Base-by-base conservation (phyloP, 2,888 invertebrate species). In the Stratiomys singularior region DNA sequence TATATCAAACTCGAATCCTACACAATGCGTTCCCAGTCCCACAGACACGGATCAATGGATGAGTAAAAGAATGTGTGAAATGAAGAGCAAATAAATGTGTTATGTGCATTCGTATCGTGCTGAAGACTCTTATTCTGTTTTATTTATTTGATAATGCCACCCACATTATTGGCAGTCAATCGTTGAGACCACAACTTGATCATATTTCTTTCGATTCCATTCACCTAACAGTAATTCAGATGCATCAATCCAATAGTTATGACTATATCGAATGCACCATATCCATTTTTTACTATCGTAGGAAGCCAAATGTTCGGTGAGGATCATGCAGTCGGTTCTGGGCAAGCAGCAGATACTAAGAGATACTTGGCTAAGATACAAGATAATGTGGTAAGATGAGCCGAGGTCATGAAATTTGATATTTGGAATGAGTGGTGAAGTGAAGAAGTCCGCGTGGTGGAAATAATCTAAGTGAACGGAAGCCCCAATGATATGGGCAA, bases 211-310 rank as follows among this genome's bases (percentile, higher is more conserved):
- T n/a, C 37, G 18, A 66, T 66, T 66, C 18, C 37, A 66, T 66
- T 66, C 37, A 66, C 66, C 66, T 66, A 66, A 30, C 66, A 66
- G n/a, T 66, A 37, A 66, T 25, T 7, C 66, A 28, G 37, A 3
- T 9, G 37, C 37, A 37, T 37, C 37, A 37, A 37, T 37, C 37
- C 66, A 66, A 66, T 66, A 30, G 18, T 18, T 11, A 37, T 9
- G 37, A 37, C 37, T 66, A 15, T 21, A 66, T 18, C n/a, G 66
- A 37, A 27, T 30, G 66, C 37, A 13, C 28, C 28, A 66, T 66
- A 37, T n/a, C 3, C 4, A 52, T n/a, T 13, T 52, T n/a, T 52
- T 52, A 52, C 18, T 15, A n/a, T 52, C 52, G n/a, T n/a, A n/a
- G 52, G 52, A 52, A 52, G 52, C 52, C 52, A 52, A 52, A 52